Evolutionary conservation across 37 sponge, comb jelly and placozoan species (phyloP).

Genomic region (Geodia barretti): DNA sequence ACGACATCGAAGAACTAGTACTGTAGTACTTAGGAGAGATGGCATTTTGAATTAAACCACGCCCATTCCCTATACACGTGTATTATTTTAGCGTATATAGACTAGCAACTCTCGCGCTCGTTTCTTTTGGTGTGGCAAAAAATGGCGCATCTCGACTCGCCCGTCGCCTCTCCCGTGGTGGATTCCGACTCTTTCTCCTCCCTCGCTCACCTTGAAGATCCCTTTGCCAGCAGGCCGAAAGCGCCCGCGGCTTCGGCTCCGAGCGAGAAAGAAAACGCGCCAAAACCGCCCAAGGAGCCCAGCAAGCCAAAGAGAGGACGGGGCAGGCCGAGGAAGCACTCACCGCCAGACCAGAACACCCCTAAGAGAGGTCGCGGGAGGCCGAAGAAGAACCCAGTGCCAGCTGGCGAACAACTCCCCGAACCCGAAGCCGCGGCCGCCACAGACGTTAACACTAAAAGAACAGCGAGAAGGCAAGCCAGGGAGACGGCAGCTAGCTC

Average conservation of each 20-base stretch:
- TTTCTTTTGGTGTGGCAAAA: too few relatives aligned
- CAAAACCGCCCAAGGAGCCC: not conserved
- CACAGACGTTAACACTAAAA: not conserved
- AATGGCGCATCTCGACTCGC: not conserved
- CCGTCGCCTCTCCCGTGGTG: not conserved
- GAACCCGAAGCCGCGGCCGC: not conserved
- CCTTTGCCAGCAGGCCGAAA: not conserved
- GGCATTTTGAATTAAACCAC: too few relatives aligned
- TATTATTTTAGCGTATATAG: too few relatives aligned
- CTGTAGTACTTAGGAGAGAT: too few relatives aligned
- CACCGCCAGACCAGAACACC: not conserved
- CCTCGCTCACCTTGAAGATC: not conserved
- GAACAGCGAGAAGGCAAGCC: not conserved
- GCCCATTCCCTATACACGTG: too few relatives aligned
- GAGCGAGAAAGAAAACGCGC: not conserved
- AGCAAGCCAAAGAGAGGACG: not conserved
- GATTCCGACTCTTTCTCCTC: not conserved
- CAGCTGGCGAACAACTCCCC: too few relatives aligned
- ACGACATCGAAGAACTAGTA: slow-evolving; percentile 66
- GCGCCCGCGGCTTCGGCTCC: not conserved
- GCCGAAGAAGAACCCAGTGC: slow-evolving; percentile 19
- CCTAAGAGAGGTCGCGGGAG: slow-evolving; percentile 8
- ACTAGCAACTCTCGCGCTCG: too few relatives aligned
- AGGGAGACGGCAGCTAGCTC: not conserved
- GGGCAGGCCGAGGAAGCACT: slow-evolving; percentile 14